phyloP scores from a whole-genome alignment of 2,797 vertebrate genomes.

The Halcyon badia region DNA sequence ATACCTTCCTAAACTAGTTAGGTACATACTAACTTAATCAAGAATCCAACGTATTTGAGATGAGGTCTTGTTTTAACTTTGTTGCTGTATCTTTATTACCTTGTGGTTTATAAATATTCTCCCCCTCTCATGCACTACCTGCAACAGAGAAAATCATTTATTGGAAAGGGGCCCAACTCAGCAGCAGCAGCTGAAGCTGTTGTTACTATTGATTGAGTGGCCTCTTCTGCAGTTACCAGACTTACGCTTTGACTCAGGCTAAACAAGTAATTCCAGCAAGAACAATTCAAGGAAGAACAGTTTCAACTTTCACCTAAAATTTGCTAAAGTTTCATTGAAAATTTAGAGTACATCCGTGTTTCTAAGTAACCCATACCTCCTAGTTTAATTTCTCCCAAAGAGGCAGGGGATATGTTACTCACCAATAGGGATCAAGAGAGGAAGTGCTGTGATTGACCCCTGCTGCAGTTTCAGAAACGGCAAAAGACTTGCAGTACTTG shows the following conservation, averaged over 20 bases:
- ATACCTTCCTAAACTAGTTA: neutral
- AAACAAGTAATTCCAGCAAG: neutral
- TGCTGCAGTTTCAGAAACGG: neutral
- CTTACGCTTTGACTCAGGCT: neutral
- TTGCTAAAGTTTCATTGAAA: neutral
- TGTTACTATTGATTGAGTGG: neutral
- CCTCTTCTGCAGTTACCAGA: neutral
- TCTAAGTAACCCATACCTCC: neutral
- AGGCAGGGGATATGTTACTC: neutral
- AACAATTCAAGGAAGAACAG: neutral
- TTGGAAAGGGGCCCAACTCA: neutral
- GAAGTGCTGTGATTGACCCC: neutral
- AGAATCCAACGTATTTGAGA: neutral
- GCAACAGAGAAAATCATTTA: neutral
- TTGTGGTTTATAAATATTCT: neutral
- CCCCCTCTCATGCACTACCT: neutral
- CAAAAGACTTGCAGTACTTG: neutral
- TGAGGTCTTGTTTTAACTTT: neutral
- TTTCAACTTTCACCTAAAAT: neutral
- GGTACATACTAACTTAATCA: neutral
- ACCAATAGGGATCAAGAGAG: accelerated
- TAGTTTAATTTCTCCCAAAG: neutral
- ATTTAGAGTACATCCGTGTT: neutral
- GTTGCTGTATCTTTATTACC: neutral
- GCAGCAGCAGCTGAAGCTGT: neutral